Evolutionary conservation across 2,888 invertebrate genomes (phyloP).

Genomic region (Oxyscelio sp.): DNA sequence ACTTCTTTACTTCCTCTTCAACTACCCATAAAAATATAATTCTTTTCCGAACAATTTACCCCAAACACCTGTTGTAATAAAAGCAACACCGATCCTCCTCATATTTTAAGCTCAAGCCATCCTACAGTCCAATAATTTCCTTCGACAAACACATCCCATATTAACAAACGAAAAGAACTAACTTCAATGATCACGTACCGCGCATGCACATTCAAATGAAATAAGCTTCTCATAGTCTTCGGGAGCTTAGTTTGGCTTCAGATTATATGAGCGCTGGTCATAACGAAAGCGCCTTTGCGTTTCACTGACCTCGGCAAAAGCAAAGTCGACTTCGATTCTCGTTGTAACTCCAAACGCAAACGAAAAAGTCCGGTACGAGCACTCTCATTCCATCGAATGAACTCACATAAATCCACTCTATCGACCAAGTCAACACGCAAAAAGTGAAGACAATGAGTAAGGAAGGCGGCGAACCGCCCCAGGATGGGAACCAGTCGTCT

Average conservation of each 20-base stretch:
- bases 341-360: constrained; percentile 22
- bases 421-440: constrained; percentile 12
- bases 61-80: constrained; percentile 1
- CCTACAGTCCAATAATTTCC: constrained; percentile 1
- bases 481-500: constrained; percentile 12
- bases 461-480: constrained; percentile 48
- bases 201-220: constrained; percentile 65
- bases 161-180: constrained; percentile 2
- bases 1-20: too few species aligned
- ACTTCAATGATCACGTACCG: constrained; percentile 16
- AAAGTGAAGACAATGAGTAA: constrained; percentile 75
- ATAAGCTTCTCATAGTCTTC: constrained; percentile 57
- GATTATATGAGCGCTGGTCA: constrained; percentile 61
- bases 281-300: constrained; percentile 52
- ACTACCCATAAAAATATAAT: too few species aligned
- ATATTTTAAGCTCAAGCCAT: background rate
- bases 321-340: constrained; percentile 13
- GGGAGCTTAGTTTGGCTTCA: constrained; percentile 68
- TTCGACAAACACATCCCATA: background rate
- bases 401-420: background rate
- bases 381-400: constrained; percentile 17
- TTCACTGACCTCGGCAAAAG: constrained; percentile 29
- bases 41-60: too few species aligned
- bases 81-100: background rate
- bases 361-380: background rate